Percentiles rank a stretch among this genome's conserved stretches.
These are phyloP conservation scores for Mercenaria mercenaria DNA, from an alignment of 1,140 invertebrate species.

Conservation along the genomic window DNA sequence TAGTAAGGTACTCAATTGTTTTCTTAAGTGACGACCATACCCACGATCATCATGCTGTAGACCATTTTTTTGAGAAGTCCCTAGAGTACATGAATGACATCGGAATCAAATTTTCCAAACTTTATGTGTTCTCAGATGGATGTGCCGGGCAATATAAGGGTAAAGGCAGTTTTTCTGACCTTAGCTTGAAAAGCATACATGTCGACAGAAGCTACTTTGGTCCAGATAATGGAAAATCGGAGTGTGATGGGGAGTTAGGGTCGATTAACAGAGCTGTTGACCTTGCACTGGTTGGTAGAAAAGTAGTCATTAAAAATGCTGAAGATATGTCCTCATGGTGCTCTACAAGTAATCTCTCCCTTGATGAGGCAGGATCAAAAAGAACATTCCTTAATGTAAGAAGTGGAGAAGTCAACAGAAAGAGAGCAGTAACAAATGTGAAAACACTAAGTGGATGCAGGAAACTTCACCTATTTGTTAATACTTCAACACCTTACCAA, in stretches of 20 bases:
- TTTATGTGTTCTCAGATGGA: background rate
- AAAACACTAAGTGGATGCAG: background rate
- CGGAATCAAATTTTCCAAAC: background rate
- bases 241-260: background rate
- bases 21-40: background rate
- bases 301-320: background rate
- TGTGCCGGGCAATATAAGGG: background rate
- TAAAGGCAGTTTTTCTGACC: background rate
- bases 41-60: background rate
- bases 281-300: background rate
- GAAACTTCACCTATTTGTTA: background rate
- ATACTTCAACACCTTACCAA: background rate
- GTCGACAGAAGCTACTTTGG: conserved; percentile 5
- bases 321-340: background rate
- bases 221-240: background rate
- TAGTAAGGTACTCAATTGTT: background rate
- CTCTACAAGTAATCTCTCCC: background rate
- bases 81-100: background rate
- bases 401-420: background rate
- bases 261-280: background rate
- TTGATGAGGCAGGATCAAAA: background rate
- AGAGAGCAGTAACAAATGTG: background rate
- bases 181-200: background rate
- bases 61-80: background rate
- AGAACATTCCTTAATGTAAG: background rate